phyloP scores from a whole-genome alignment of 2,797 vertebrate species.

The Lagodon rhomboides region DNA sequence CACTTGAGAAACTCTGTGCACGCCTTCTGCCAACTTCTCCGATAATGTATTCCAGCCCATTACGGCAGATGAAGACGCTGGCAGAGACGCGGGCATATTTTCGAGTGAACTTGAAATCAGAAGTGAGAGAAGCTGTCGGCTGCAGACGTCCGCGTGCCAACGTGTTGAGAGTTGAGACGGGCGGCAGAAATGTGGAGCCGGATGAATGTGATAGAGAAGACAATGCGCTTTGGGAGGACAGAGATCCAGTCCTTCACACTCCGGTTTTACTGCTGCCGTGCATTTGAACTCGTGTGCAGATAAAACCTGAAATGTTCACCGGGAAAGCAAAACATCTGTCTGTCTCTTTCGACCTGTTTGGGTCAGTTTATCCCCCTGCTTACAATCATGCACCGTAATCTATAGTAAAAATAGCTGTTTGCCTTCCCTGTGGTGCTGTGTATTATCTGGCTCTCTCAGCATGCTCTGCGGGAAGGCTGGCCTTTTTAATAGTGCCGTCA shows the following conservation, averaged over 20 bases:
- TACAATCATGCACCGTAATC: conserved; percentile 62
- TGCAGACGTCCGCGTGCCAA: conserved; percentile 40
- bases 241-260: conserved; percentile 11
- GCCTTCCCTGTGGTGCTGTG: conserved; percentile 43
- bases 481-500: conserved; percentile 71
- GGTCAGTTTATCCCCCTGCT: conserved; percentile 39
- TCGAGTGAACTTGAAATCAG: conserved; percentile 51
- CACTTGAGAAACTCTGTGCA: neutral
- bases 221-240: neutral
- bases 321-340: conserved; percentile 44
- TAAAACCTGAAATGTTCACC: conserved; percentile 18
- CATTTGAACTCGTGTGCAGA: conserved; percentile 12
- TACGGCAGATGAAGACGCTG: conserved; percentile 52
- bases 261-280: neutral
- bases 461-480: conserved; percentile 42
- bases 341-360: conserved; percentile 43
- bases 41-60: conserved; percentile 45
- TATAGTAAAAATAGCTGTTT: conserved; percentile 56
- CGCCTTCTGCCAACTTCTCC: conserved; percentile 46
- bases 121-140: conserved; percentile 40
- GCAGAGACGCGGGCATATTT: conserved; percentile 27
- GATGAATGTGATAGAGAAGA: conserved; percentile 27
- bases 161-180: conserved; percentile 43
- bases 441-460: conserved; percentile 62
- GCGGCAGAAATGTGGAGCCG: conserved; percentile 23